Percentiles rank a stretch among this genome's conserved stretches.
Conservation (phyloP, 2,113 vertebrate genomes). For the Monarcha castaneiventris region DNA sequence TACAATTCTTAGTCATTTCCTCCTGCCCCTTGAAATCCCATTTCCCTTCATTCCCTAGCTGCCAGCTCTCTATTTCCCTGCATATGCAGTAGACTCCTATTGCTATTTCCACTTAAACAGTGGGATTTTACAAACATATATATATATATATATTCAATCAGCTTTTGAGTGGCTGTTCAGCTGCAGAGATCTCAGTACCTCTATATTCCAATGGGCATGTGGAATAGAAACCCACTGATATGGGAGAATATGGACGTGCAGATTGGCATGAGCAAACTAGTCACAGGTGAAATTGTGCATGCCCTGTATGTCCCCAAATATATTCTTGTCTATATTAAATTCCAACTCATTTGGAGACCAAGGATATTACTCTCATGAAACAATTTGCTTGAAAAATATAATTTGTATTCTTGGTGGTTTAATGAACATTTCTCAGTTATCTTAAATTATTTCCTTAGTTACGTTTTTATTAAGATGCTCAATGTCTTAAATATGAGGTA, state of each 20-base stretch:
- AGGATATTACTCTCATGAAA: neutral
- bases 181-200: neutral
- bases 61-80: neutral
- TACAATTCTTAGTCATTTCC: conserved; percentile 15
- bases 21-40: neutral
- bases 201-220: neutral
- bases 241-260: neutral
- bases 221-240: neutral
- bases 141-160: neutral
- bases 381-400: neutral
- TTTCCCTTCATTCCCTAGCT: neutral
- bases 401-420: neutral
- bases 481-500: neutral
- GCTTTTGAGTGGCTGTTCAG: neutral
- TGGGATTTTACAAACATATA: neutral
- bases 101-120: neutral
- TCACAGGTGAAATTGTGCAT: neutral
- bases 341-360: neutral
- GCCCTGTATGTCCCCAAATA: neutral
- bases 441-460: neutral
- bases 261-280: neutral
- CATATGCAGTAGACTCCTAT: neutral
- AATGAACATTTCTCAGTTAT: neutral
- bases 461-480: neutral
- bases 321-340: neutral